phyloP scores from a whole-genome alignment of 2,113 vertebrate genomes.

The Phylloscopus whistleri region DNA sequence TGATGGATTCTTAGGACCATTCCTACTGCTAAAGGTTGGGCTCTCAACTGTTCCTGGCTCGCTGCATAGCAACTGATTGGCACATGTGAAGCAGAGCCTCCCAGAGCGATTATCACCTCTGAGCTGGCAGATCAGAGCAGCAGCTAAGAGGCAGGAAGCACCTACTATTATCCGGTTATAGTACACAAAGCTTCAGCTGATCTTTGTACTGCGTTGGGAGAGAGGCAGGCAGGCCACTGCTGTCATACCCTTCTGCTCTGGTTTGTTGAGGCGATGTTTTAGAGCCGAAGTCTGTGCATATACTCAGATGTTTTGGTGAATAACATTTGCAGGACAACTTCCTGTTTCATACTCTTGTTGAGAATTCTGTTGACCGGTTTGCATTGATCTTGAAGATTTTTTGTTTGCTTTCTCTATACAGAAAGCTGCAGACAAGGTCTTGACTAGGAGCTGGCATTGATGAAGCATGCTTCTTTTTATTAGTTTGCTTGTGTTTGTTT shows the following conservation, averaged over 20 bases:
- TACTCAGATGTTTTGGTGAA: background rate
- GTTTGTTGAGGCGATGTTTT: background rate
- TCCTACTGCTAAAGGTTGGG: background rate
- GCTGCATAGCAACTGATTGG: background rate
- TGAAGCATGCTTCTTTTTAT: background rate
- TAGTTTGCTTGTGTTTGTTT: background rate
- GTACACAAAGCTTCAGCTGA: background rate
- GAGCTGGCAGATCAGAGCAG: conserved; percentile 7
- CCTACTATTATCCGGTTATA: background rate
- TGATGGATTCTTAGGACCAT: background rate
- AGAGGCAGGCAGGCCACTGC: background rate
- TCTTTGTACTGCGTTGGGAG: background rate
- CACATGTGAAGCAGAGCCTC: background rate
- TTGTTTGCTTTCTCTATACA: background rate
- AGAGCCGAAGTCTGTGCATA: rapidly evolving
- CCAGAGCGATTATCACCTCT: background rate
- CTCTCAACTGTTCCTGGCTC: background rate
- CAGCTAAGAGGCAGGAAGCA: background rate
- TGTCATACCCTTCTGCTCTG: background rate
- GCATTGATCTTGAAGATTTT: background rate
- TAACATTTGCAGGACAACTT: background rate
- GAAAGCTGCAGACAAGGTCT: background rate
- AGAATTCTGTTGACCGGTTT: background rate
- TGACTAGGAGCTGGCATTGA: background rate
- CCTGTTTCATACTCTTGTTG: background rate